Conservation (phyloP, 1,140 invertebrate species). For the Belonocnema kinseyi region DNA sequence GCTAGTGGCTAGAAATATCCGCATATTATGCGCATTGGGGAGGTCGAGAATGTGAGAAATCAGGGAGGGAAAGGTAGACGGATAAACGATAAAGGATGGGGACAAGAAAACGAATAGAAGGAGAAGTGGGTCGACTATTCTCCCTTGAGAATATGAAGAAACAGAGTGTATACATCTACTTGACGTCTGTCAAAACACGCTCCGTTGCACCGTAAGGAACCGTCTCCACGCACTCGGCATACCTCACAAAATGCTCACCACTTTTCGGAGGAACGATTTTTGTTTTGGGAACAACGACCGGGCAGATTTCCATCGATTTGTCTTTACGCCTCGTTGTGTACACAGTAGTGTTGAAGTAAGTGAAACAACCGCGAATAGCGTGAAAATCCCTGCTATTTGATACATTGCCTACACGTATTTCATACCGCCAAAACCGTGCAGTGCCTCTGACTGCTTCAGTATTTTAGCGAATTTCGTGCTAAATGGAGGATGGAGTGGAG, state of each 20-base stretch:
- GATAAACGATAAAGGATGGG: conserved; percentile 40
- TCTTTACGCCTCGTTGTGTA: conserved; percentile 12
- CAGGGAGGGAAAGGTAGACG: conserved; percentile 23
- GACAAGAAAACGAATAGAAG: conserved; percentile 31
- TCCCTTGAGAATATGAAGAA: conserved; percentile 49
- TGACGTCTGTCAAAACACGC: conserved; percentile 64
- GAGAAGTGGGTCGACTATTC: conserved; percentile 44
- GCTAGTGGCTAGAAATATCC: conserved; percentile 22
- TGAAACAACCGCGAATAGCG: conserved; percentile 18
- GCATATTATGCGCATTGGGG: conserved; percentile 14
- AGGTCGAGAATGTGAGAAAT: background rate
- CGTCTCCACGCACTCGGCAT: background rate
- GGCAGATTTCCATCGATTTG: conserved; percentile 27
- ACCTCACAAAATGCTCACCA: background rate
- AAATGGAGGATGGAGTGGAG: background rate
- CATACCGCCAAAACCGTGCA: background rate
- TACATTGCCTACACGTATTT: background rate
- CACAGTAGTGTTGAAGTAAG: conserved; percentile 1
- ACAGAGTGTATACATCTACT: conserved; percentile 54
- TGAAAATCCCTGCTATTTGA: conserved; percentile 20
- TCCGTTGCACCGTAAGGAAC: conserved; percentile 36
- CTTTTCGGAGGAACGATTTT: conserved; percentile 1
- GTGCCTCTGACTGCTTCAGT: background rate
- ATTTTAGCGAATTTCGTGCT: background rate
- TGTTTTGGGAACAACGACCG: conserved; percentile 8